Base-by-base conservation (phyloP, 2,888 invertebrate species). In the Phyllotreta striolata region DNA sequence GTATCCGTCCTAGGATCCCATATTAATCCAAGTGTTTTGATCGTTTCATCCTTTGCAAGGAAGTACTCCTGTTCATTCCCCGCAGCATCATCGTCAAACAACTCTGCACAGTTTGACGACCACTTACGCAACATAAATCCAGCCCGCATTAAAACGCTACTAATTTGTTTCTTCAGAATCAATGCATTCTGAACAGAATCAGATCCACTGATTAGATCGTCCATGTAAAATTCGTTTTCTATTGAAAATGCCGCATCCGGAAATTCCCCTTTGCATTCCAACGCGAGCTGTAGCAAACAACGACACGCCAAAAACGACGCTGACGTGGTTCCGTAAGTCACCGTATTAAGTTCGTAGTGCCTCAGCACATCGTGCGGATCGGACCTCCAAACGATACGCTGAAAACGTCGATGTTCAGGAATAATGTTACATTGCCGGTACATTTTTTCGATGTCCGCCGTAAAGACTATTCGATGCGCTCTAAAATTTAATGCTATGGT, bases 391-490 rank as follows among this genome's bases (percentile, higher is more conserved):
- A 65, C 10, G 13, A 65, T 66, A 24, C 43, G 37, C 56, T 55
- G 54, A 13, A 49, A 47, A 1, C 12, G 14, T 37, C 10, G 41
- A 41, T 41, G n/a, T n/a, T 41, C 41, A 41, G 41, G 46, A 4
- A 58, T 12, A 1, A 77, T 69, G 5, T 57, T 63, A 3, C 76
- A 64, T 63, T 75, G 73, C 0, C 76, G 55, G 43, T 75, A 79
- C 76, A 79, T 78, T 64, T 78, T 75, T 6, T 70, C 55, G 7
- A 77, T 68, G 44, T 75, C 76, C 0, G 74, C 72, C 0, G 70
- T 67, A 0, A 77, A 44, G 14, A 68, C 70, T 0, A 75, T 63
- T 0, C 60, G 64, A 52, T 72, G 52, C 0, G 7, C 39, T 35
- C 75, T 54, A 72, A 76, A 76, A 7, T 72, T 55, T 62, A 73